These are phyloP conservation scores for Bubalus kerabau DNA, from an alignment of 2,113 vertebrate species.

Conservation along the genomic window DNA sequence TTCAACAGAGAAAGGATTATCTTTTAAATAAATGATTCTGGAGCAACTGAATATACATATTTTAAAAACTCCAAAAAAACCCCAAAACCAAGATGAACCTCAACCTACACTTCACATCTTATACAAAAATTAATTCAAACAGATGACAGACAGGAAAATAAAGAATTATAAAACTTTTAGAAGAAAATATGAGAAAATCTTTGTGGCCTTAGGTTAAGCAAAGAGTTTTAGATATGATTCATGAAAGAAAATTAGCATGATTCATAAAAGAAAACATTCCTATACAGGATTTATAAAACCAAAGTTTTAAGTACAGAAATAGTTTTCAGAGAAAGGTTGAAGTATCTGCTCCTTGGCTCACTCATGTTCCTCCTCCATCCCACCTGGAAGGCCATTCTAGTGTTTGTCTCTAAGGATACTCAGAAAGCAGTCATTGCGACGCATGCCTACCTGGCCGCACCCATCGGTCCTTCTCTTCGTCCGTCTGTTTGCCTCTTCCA, in stretches of 20 bases:
- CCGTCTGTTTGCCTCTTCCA: too few relatives aligned
- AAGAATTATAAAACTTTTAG: background rate
- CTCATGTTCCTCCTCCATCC: background rate
- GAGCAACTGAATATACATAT: background rate
- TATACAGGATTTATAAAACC: background rate
- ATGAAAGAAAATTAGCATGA: background rate
- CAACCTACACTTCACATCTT: background rate
- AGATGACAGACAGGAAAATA: background rate
- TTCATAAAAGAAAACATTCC: background rate
- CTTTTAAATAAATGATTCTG: background rate
- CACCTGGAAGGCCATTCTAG: background rate
- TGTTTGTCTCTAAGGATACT: background rate
- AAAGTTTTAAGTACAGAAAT: background rate
- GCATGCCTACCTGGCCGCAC: too few relatives aligned
- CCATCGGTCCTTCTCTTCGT: too few relatives aligned
- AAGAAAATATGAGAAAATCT: background rate
- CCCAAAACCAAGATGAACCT: background rate
- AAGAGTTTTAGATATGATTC: background rate
- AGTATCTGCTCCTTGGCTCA: background rate
- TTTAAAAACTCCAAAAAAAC: background rate
- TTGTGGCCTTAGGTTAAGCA: background rate
- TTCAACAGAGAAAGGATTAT: background rate
- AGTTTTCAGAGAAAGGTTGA: background rate
- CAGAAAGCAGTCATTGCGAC: background rate
- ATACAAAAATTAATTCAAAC: background rate